phyloP scores from a whole-genome alignment of 2,888 invertebrate genomes.

The Pyrrhia umbra region DNA sequence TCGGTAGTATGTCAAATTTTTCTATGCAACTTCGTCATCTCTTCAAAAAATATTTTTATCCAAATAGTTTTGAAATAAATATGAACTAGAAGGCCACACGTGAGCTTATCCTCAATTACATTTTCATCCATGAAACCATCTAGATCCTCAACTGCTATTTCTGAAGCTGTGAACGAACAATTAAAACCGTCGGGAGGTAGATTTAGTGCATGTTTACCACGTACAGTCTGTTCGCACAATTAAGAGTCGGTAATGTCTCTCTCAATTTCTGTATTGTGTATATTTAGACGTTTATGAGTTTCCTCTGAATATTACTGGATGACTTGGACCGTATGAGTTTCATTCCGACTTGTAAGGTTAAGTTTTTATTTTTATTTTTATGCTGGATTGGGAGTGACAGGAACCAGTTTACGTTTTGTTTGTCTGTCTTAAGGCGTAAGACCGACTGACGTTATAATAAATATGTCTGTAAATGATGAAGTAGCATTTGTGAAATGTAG shows the following conservation, averaged over 20 bases:
- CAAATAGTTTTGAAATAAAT: no score
- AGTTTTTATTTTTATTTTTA: slow-evolving; percentile 48
- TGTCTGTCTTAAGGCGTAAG: background rate
- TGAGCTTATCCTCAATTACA: slow-evolving; percentile 24
- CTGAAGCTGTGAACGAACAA: slow-evolving; percentile 58
- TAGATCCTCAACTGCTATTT: slow-evolving; percentile 52
- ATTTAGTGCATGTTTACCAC: slow-evolving; percentile 59
- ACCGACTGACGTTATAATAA: slow-evolving; percentile 4
- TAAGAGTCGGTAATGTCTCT: slow-evolving; percentile 67
- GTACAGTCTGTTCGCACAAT: slow-evolving; percentile 69
- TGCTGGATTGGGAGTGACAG: slow-evolving; percentile 18
- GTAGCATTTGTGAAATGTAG: background rate
- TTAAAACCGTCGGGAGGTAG: slow-evolving; percentile 63
- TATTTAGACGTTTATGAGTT: slow-evolving; percentile 77
- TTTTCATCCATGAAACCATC: slow-evolving; percentile 34
- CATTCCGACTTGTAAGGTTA: slow-evolving; percentile 38
- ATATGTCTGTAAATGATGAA: background rate
- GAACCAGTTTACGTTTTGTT: slow-evolving; percentile 31
- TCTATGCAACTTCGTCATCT: no score
- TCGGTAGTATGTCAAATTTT: no score
- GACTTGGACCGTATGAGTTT: slow-evolving; percentile 39
- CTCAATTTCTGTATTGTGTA: slow-evolving; percentile 70
- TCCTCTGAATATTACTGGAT: slow-evolving; percentile 60
- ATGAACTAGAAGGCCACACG: background rate
- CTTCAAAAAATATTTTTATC: no score